A percentile compares a stretch with the other conserved stretches of the same genome.
Conservation (phyloP, 92 coral and sea anemone species). For the Diadumene lineata region DNA sequence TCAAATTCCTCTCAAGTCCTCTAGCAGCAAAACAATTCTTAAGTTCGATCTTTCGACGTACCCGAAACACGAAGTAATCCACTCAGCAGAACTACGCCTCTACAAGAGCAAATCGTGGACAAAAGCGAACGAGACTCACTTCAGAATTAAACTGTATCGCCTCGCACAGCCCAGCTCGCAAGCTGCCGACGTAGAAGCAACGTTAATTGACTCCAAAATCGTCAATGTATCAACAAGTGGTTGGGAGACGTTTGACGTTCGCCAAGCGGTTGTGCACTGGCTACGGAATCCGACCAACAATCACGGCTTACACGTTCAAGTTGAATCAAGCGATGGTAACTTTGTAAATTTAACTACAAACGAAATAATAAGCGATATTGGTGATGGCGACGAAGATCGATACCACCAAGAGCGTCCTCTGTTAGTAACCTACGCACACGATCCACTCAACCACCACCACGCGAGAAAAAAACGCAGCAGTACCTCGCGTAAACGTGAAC, state of each 20-base stretch:
- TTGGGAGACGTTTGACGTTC: constrained; percentile 82
- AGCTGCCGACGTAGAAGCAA: constrained; percentile 48
- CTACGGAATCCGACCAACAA: constrained; percentile 62
- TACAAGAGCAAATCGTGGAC: constrained; percentile 28
- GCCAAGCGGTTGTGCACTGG: constrained; percentile 83
- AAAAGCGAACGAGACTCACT: constrained; percentile 25
- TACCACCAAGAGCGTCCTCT: constrained; percentile 72
- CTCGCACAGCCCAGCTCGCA: constrained; percentile 57
- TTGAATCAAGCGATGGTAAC: constrained; percentile 45
- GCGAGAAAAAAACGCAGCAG: constrained; percentile 69
- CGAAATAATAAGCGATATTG: constrained; percentile 20
- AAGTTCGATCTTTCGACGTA: constrained; percentile 65
- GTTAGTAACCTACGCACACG: constrained; percentile 84
- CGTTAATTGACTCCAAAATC: constrained; percentile 72
- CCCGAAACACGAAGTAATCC: constrained; percentile 73
- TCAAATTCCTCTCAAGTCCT: constrained; percentile 30
- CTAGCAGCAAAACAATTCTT: constrained; percentile 47
- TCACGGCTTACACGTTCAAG: constrained; percentile 68
- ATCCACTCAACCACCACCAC: constrained; percentile 64
- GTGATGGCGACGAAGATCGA: constrained; percentile 38
- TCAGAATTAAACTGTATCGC: constrained; percentile 76
- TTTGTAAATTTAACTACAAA: constrained; percentile 22
- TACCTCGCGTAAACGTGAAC: constrained; percentile 16
- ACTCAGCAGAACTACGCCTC: constrained; percentile 84
- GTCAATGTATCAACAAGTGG: constrained; percentile 54